phyloP scores from a whole-genome alignment of 2,797 vertebrate genomes.

The Toxotes lorentzi region DNA sequence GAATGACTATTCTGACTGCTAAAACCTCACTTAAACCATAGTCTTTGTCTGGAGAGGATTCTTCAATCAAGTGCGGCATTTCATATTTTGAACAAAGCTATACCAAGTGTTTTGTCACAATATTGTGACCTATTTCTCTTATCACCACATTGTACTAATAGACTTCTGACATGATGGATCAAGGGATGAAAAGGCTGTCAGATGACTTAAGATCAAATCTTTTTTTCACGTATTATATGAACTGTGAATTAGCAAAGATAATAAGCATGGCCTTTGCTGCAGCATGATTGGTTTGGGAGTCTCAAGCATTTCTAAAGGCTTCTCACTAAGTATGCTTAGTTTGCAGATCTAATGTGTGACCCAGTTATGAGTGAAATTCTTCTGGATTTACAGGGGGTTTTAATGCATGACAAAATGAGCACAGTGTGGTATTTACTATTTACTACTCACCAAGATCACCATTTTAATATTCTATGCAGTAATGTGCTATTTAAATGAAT shows the following conservation, averaged over 20 bases:
- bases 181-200: slow-evolving; percentile 52
- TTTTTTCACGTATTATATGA: slow-evolving; percentile 50
- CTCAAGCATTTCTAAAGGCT: slow-evolving; percentile 44
- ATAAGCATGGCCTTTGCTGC: slow-evolving; percentile 24
- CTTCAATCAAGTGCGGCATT: slow-evolving; percentile 16
- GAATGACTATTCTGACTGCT: slow-evolving; percentile 20
- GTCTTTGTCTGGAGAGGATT: slow-evolving; percentile 38
- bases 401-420: slow-evolving; percentile 46
- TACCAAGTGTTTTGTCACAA: slow-evolving; percentile 42
- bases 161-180: slow-evolving; percentile 56
- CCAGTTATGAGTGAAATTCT: slow-evolving; percentile 54
- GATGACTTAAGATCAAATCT: slow-evolving; percentile 55
- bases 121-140: slow-evolving; percentile 55
- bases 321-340: slow-evolving; percentile 46
- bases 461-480: slow-evolving; percentile 43
- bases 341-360: slow-evolving; percentile 64
- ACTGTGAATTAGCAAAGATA: slow-evolving; percentile 53
- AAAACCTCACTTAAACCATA: slow-evolving; percentile 19
- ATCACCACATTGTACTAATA: slow-evolving; percentile 47
- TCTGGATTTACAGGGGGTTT: slow-evolving; percentile 52
- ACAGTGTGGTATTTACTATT: slow-evolving; percentile 51
- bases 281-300: slow-evolving; percentile 51
- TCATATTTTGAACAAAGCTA: slow-evolving; percentile 36
- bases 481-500: slow-evolving; percentile 37
- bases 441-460: slow-evolving; percentile 37